Evolutionary conservation across 1,140 invertebrate genomes (phyloP).

Genomic region (Lerema accius): DNA sequence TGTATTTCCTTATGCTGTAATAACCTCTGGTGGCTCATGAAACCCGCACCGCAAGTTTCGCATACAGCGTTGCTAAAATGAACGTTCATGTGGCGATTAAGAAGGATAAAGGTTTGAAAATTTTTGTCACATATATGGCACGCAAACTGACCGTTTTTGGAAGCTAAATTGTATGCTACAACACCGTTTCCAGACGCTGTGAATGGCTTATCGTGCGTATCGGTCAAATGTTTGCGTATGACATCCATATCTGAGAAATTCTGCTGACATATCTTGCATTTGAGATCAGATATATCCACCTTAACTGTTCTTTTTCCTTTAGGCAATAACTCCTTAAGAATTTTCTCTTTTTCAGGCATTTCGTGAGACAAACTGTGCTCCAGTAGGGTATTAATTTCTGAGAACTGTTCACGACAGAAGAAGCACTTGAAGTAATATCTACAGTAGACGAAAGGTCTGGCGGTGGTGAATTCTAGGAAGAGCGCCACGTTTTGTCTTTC

Average conservation of each 20-base stretch:
- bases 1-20: constrained; percentile 68
- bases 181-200: constrained; percentile 58
- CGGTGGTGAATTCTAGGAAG: constrained; percentile 55
- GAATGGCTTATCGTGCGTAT: constrained; percentile 50
- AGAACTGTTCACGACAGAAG: constrained; percentile 57
- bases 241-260: constrained; percentile 46
- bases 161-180: constrained; percentile 47
- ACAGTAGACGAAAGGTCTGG: constrained; percentile 57
- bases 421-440: constrained; percentile 68
- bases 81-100: constrained; percentile 68
- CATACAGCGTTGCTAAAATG: constrained; percentile 63
- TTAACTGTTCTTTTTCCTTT: constrained; percentile 58
- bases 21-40: constrained; percentile 64
- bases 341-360: constrained; percentile 8
- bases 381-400: constrained; percentile 49
- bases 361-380: constrained; percentile 49
- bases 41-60: constrained; percentile 69
- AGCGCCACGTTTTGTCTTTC: constrained; percentile 59
- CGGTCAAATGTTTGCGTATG: constrained; percentile 49
- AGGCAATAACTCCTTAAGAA: constrained; percentile 53
- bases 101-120: constrained; percentile 60
- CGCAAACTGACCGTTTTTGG: constrained; percentile 46
- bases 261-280: constrained; percentile 52
- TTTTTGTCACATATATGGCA: constrained; percentile 61
- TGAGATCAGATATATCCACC: constrained; percentile 60